Percentiles rank a stretch among this genome's conserved stretches.
phyloP scores from a whole-genome alignment of 1,140 invertebrate species.

The Calliopsis andreniformis region DNA sequence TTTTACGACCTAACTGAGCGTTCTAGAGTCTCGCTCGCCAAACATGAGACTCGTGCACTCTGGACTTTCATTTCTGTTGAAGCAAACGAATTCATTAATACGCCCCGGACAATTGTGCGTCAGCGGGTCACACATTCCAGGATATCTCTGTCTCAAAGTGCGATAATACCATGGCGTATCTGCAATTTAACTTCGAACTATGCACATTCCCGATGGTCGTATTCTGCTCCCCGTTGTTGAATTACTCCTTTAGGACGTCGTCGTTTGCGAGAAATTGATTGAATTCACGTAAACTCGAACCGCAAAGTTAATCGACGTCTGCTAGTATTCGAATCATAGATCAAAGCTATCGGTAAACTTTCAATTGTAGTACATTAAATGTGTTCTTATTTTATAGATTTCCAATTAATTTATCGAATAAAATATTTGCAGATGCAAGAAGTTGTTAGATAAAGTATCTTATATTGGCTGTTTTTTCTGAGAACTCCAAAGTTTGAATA shows the following conservation, averaged over 20 bases:
- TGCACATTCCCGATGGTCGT: constrained; percentile 5
- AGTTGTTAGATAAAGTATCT: too few relatives aligned
- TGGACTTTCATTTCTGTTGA: background rate
- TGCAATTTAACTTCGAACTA: constrained; percentile 61
- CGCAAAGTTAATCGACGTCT: background rate
- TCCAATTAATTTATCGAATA: too few relatives aligned
- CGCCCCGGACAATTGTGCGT: background rate
- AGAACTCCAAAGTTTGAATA: too few relatives aligned
- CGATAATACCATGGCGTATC: constrained; percentile 29
- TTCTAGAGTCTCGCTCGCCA: background rate
- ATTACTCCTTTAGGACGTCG: constrained; percentile 32
- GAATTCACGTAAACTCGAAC: background rate
- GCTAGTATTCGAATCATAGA: too few relatives aligned
- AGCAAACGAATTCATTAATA: constrained; percentile 19
- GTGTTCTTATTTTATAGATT: background rate
- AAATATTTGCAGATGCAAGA: too few relatives aligned
- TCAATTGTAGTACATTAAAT: too few relatives aligned
- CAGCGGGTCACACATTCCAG: background rate
- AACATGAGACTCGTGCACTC: background rate
- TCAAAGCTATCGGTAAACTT: too few relatives aligned
- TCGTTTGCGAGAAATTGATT: background rate
- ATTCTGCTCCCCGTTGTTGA: constrained; percentile 33
- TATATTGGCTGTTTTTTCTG: too few relatives aligned
- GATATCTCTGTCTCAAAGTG: background rate
- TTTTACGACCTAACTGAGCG: background rate